Conservation (phyloP, 2,888 invertebrate species). For the Cataglyphis livida region DNA sequence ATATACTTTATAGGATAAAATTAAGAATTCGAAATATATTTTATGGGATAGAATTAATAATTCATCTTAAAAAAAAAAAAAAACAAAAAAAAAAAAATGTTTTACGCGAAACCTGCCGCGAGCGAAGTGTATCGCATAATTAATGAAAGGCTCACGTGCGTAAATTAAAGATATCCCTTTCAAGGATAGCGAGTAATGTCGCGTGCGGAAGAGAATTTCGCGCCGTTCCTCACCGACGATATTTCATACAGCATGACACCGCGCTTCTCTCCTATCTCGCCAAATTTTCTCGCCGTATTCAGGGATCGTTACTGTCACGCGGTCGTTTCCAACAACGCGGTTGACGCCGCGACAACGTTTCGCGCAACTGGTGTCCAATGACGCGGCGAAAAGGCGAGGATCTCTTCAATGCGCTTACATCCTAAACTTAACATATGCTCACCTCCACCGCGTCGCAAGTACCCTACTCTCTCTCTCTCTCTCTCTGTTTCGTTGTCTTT, state of each 20-base stretch:
- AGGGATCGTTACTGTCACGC: constrained; percentile 59
- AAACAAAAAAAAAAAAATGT: neutral
- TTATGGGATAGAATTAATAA: neutral
- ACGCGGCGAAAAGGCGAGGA: constrained; percentile 71
- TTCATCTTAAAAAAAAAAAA: neutral
- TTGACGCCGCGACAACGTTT: constrained; percentile 60
- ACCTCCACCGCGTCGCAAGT: constrained; percentile 63
- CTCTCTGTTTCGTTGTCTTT: neutral
- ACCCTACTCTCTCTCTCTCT: constrained; percentile 31
- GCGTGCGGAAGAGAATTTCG: constrained; percentile 3
- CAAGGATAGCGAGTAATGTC: neutral
- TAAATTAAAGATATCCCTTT: constrained; percentile 16
- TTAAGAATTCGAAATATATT: neutral
- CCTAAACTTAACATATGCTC: constrained; percentile 73
- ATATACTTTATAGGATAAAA: neutral
- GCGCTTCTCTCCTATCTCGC: constrained; percentile 35
- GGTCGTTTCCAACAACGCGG: constrained; percentile 58
- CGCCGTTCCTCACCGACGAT: constrained; percentile 59
- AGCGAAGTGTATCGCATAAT: neutral
- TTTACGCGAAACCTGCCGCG: neutral
- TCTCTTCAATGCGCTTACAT: constrained; percentile 72
- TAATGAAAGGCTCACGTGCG: neutral
- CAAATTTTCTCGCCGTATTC: constrained; percentile 60
- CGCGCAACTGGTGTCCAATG: constrained; percentile 76
- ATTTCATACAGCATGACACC: constrained; percentile 41